A percentile compares a stretch with the other conserved stretches of the same genome.
Conservation (phyloP, 2,113 vertebrate genomes). For the Coreoperca whiteheadi region DNA sequence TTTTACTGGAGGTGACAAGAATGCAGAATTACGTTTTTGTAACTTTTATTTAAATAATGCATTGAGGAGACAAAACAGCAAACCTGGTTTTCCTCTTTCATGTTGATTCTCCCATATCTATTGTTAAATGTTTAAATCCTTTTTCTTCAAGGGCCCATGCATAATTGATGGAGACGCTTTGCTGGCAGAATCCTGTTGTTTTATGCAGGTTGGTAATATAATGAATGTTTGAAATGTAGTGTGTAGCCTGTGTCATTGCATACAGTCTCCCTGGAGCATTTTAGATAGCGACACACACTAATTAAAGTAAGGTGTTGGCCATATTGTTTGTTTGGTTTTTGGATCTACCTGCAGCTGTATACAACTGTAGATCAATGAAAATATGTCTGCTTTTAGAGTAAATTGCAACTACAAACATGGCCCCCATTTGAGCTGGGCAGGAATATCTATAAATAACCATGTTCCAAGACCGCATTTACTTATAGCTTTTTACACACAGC, state of each 20-base stretch:
- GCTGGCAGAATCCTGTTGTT: constrained; percentile 33
- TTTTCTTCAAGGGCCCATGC: not conserved
- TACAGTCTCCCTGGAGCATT: not conserved
- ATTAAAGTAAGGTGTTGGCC: not conserved
- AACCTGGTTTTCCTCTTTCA: constrained; percentile 19
- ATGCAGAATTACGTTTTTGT: constrained; percentile 20
- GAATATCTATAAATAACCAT: not conserved
- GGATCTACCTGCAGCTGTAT: not conserved
- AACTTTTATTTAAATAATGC: constrained; percentile 40
- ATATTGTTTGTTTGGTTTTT: not conserved
- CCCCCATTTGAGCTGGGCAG: not conserved
- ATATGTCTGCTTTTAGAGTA: not conserved
- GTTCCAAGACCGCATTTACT: not conserved
- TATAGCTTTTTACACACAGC: not conserved
- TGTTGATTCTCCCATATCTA: constrained; percentile 31
- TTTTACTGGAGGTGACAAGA: constrained; percentile 14
- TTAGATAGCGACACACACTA: not conserved
- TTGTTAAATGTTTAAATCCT: constrained; percentile 60
- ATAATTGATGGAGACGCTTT: constrained; percentile 31
- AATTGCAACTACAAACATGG: not conserved
- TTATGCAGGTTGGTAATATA: constrained; percentile 4
- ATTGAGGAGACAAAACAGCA: constrained; percentile 10
- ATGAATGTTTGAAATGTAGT: constrained; percentile 33
- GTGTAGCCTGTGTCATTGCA: not conserved
- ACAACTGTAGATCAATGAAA: not conserved